These are phyloP conservation scores for Phylloscopus trochilus DNA, from an alignment of 2,113 vertebrate species.

Conservation along the genomic window DNA sequence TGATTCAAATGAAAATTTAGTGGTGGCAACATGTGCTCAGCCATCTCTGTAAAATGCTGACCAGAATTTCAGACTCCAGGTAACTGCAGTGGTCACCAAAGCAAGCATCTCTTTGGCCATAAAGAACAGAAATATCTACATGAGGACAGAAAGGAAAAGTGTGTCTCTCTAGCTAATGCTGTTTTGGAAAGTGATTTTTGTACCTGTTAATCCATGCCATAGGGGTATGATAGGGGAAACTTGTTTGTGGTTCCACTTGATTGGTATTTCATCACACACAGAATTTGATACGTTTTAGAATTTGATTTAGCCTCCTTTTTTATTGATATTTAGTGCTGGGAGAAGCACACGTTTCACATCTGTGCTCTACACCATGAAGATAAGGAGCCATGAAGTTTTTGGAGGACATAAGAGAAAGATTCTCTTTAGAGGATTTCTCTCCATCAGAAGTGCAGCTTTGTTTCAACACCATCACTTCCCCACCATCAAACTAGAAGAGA, in stretches of 20 bases:
- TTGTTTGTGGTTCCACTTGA: neutral
- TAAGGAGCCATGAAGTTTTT: neutral
- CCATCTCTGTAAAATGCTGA: neutral
- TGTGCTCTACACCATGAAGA: neutral
- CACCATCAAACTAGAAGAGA: neutral
- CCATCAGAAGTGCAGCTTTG: neutral
- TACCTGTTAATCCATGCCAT: neutral
- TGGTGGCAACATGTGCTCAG: neutral
- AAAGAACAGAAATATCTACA: neutral
- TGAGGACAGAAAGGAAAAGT: neutral
- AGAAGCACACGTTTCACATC: neutral
- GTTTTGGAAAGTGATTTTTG: neutral
- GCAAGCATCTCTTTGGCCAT: neutral
- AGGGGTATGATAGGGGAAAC: neutral
- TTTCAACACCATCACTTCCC: neutral
- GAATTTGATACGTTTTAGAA: neutral
- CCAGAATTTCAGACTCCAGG: neutral
- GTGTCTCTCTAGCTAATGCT: neutral
- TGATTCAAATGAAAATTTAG: neutral
- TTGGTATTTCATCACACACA: neutral
- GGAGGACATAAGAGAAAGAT: neutral
- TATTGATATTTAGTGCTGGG: neutral
- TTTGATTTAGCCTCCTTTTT: neutral
- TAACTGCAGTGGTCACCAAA: neutral
- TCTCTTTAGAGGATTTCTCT: neutral